Conservation (phyloP, 92 coral and sea anemone species). For the Palythoa grandiflora region DNA sequence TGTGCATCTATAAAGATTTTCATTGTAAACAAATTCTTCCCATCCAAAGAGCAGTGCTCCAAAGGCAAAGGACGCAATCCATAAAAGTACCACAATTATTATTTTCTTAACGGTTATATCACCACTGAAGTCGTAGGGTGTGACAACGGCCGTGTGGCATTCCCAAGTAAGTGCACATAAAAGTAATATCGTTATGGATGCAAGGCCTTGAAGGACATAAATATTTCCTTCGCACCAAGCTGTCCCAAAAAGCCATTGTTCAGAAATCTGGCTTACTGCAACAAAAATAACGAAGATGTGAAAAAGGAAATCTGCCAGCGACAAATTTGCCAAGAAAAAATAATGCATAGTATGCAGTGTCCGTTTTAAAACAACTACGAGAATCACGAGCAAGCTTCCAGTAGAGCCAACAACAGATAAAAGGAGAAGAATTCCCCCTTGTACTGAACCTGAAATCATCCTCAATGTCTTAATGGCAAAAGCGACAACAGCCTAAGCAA, state of each 20-base stretch:
- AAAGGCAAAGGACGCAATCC: neutral
- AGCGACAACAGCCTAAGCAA: too few species aligned
- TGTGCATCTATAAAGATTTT: neutral
- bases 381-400: neutral
- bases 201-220: neutral
- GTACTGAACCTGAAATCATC: neutral
- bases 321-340: conserved; percentile 3
- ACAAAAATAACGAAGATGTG: neutral
- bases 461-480: neutral
- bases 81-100: neutral
- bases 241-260: neutral
- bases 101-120: neutral
- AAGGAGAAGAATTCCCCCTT: neutral
- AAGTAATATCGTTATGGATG: neutral
- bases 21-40: neutral
- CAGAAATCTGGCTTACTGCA: neutral
- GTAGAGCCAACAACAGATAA: neutral
- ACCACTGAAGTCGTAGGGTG: neutral
- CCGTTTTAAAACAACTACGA: neutral
- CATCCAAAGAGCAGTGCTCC: neutral
- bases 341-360: neutral
- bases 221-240: neutral
- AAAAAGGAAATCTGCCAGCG: neutral
- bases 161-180: neutral
- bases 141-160: neutral